A percentile compares a stretch with the other conserved stretches of the same genome.
phyloP scores from a whole-genome alignment of 1,140 invertebrate genomes.

The Aphidius gifuensis region DNA sequence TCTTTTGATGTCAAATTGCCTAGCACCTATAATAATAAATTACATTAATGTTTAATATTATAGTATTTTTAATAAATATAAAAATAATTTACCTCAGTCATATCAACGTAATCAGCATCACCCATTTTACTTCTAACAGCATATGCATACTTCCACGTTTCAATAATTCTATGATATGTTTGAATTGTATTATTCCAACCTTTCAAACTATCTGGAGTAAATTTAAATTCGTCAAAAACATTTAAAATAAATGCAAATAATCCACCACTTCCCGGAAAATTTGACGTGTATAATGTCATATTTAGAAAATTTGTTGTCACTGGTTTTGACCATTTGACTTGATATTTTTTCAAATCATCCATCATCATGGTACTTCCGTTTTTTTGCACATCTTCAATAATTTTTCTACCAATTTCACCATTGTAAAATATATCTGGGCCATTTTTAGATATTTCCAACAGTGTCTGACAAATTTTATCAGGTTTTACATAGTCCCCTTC shows the following conservation, averaged over 20 bases:
- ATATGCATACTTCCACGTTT: constrained; percentile 91
- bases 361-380: constrained; percentile 70
- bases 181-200: constrained; percentile 54
- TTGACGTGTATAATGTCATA: constrained; percentile 69
- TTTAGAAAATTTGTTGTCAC: constrained; percentile 58
- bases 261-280: constrained; percentile 77
- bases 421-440: constrained; percentile 77
- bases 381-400: constrained; percentile 71
- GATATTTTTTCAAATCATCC: constrained; percentile 67
- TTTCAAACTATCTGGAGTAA: constrained; percentile 14
- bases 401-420: constrained; percentile 65
- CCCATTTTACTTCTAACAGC: constrained; percentile 81
- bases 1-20: constrained; percentile 56
- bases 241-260: constrained; percentile 79
- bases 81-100: constrained; percentile 57
- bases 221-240: constrained; percentile 59
- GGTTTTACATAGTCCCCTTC: constrained; percentile 66
- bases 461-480: constrained; percentile 68
- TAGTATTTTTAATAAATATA: too few relatives aligned
- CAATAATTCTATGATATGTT: constrained; percentile 83
- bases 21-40: constrained; percentile 50
- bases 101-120: constrained; percentile 71
- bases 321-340: constrained; percentile 66
- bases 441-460: constrained; percentile 66
- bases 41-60: constrained; percentile 17